These are phyloP conservation scores for Chaunax sp. DNA, from an alignment of 2,797 vertebrate species.

Conservation along the genomic window DNA sequence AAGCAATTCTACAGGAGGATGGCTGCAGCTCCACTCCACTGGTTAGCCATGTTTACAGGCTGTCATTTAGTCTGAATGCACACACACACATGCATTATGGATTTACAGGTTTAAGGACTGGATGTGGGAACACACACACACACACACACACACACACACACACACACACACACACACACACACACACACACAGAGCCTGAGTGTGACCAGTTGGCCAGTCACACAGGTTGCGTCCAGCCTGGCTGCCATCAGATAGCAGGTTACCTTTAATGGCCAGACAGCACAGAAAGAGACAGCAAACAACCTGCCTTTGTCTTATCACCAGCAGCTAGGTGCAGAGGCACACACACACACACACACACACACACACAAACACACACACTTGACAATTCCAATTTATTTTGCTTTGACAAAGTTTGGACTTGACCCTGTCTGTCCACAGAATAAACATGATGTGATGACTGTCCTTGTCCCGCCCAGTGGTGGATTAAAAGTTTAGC, in stretches of 20 bases:
- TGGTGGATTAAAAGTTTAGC: background rate
- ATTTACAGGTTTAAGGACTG: slow-evolving; percentile 31
- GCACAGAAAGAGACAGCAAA: slow-evolving; percentile 73
- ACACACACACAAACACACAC: slow-evolving; percentile 15
- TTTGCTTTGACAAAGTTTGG: slow-evolving; percentile 32
- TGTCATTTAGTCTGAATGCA: slow-evolving; percentile 21
- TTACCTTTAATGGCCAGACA: slow-evolving; percentile 73
- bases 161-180: slow-evolving; percentile 3
- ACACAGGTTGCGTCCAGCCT: slow-evolving; percentile 38
- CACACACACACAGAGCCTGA: background rate
- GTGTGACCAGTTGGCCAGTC: slow-evolving; percentile 36
- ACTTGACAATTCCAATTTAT: slow-evolving; percentile 51
- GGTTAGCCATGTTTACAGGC: slow-evolving; percentile 34
- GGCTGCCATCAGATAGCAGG: slow-evolving; percentile 75
- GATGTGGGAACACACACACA: slow-evolving; percentile 24
- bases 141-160: slow-evolving; percentile 6
- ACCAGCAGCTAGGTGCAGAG: slow-evolving; percentile 50
- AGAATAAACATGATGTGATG: slow-evolving; percentile 14
- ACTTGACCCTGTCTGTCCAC: slow-evolving; percentile 2
- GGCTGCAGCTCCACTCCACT: slow-evolving; percentile 29
- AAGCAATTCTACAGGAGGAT: slow-evolving; percentile 36
- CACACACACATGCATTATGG: slow-evolving; percentile 8
- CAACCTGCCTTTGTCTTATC: slow-evolving; percentile 80
- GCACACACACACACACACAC: slow-evolving; percentile 19
- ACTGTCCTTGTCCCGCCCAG: background rate